These are phyloP conservation scores for Caenorhabditis brenneri DNA, from an alignment of 1,140 invertebrate genomes.

Conservation along the genomic window DNA sequence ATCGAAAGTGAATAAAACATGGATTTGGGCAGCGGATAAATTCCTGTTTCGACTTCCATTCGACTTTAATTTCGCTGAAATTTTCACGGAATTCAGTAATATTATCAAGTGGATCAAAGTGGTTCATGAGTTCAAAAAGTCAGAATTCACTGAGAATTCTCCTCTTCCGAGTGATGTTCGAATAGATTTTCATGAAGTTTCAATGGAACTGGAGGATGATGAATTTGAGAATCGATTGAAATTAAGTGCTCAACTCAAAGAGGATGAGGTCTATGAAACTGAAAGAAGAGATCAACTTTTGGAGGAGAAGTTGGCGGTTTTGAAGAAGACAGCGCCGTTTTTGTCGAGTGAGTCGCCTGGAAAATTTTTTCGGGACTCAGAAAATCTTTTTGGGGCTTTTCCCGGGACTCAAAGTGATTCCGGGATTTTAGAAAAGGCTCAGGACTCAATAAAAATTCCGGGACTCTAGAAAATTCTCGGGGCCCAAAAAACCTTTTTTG, in stretches of 20 bases:
- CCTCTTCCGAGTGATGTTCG: constrained; percentile 84
- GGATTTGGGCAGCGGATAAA: constrained; percentile 77
- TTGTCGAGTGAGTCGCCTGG: constrained; percentile 78
- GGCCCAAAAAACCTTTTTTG: too few relatives aligned
- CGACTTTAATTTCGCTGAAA: constrained; percentile 88
- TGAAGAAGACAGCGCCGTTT: constrained; percentile 82
- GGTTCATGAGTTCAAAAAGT: constrained; percentile 79
- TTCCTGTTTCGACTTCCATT: constrained; percentile 85
- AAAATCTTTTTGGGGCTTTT: too few relatives aligned
- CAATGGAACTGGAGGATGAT: constrained; percentile 92
- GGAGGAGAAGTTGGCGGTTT: constrained; percentile 83
- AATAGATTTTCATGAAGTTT: constrained; percentile 75
- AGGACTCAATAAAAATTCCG: too few relatives aligned
- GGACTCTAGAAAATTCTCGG: too few relatives aligned
- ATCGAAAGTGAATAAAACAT: constrained; percentile 42
- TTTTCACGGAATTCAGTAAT: constrained; percentile 84
- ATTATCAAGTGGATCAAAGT: constrained; percentile 90
- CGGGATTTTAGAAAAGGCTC: too few relatives aligned
- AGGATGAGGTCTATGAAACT: constrained; percentile 92
- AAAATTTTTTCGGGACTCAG: too few relatives aligned
- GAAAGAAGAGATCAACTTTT: constrained; percentile 87
- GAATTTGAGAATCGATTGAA: constrained; percentile 94
- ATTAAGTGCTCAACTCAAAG: constrained; percentile 91
- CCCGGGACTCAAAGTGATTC: too few relatives aligned
- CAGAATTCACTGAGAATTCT: constrained; percentile 77